A percentile compares a stretch with the other conserved stretches of the same genome.
Evolutionary conservation across 2,888 invertebrate species (phyloP).

Genomic region (Drosophila subsilvestris): DNA sequence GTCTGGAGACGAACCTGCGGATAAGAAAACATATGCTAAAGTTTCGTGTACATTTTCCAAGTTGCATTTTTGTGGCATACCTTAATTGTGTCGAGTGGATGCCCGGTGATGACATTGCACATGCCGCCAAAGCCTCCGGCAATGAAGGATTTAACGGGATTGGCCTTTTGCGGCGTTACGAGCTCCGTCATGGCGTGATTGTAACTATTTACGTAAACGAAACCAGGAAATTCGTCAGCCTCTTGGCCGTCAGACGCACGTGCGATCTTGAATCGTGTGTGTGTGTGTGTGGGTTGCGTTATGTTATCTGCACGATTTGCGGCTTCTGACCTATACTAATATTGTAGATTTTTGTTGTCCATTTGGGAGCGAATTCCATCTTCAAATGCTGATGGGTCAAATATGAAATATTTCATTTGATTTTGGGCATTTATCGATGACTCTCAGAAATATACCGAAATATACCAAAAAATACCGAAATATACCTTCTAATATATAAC

Average conservation of each 20-base stretch:
- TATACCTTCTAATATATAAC: too few species aligned
- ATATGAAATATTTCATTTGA: constrained; percentile 33
- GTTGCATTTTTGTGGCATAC: constrained; percentile 83
- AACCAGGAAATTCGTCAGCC: constrained; percentile 44
- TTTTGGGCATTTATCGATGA: not conserved
- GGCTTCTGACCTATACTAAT: constrained; percentile 47
- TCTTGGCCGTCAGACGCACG: constrained; percentile 38
- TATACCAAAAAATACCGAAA: too few species aligned
- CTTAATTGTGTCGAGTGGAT: constrained; percentile 98
- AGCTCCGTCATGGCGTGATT: constrained; percentile 18
- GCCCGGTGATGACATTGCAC: constrained; percentile 96
- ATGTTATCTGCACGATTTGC: constrained; percentile 47
- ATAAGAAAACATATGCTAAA: constrained; percentile 1
- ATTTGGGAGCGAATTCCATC: constrained; percentile 49
- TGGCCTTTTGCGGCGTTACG: constrained; percentile 83
- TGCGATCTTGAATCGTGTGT: constrained; percentile 9
- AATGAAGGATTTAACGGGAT: constrained; percentile 96
- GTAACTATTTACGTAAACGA: constrained; percentile 60
- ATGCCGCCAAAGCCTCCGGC: constrained; percentile 98
- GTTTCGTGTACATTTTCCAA: not conserved
- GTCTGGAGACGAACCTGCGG: constrained; percentile 96
- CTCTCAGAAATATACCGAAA: too few species aligned
- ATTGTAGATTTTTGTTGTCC: constrained; percentile 19
- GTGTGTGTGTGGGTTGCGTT: constrained; percentile 23
- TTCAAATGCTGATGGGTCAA: constrained; percentile 13